These are phyloP conservation scores for Hephaestus fuliginosus DNA, from an alignment of 2,797 vertebrate genomes.

Conservation along the genomic window DNA sequence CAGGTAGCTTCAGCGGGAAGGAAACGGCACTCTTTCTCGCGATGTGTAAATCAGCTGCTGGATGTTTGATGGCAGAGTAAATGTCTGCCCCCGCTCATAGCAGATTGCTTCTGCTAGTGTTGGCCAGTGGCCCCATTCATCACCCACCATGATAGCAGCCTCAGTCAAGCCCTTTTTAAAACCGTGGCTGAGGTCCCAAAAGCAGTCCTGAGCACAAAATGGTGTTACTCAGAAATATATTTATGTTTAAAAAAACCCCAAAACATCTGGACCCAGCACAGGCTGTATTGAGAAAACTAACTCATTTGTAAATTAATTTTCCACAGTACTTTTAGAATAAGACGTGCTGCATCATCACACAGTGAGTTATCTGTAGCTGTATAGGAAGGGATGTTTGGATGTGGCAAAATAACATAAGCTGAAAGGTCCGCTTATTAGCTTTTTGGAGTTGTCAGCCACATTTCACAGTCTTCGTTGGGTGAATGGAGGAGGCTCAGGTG, in stretches of 20 bases:
- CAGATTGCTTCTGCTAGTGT: conserved; percentile 73
- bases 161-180: conserved; percentile 59
- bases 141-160: conserved; percentile 62
- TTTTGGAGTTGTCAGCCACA: not conserved
- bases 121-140: conserved; percentile 80
- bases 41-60: conserved; percentile 70
- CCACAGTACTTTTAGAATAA: not conserved
- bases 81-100: conserved; percentile 68
- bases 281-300: not conserved
- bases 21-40: conserved; percentile 43
- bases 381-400: not conserved
- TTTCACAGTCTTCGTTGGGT: not conserved
- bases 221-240: conserved; percentile 35
- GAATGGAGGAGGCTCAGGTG: not conserved
- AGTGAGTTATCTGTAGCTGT: not conserved
- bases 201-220: conserved; percentile 14
- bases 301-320: conserved; percentile 8
- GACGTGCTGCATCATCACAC: not conserved
- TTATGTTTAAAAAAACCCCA: conserved; percentile 13
- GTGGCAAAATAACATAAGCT: not conserved
- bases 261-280: conserved; percentile 4
- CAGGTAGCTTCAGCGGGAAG: conserved; percentile 14
- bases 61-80: conserved; percentile 79
- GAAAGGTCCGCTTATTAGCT: not conserved
- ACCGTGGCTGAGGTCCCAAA: conserved; percentile 51